Percentiles rank a stretch among this genome's conserved stretches.
These are phyloP conservation scores for Centropus unirufus DNA, from an alignment of 2,113 vertebrate genomes.

Conservation along the genomic window DNA sequence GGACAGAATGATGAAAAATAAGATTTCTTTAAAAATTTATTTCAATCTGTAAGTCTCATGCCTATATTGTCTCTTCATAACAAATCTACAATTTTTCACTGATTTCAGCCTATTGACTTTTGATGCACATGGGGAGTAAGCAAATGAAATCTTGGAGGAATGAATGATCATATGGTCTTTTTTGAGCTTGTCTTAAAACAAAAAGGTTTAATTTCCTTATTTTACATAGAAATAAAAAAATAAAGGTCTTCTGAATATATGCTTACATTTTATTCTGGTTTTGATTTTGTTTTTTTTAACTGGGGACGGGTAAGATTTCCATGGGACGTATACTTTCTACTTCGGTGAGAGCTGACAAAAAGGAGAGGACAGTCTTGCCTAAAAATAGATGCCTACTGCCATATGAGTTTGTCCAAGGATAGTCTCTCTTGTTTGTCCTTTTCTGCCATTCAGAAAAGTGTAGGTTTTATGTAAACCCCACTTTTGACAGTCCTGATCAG, in stretches of 20 bases:
- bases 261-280: neutral
- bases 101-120: neutral
- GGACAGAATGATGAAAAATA: neutral
- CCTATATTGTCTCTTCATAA: neutral
- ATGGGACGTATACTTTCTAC: neutral
- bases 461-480: neutral
- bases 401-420: neutral
- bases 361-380: neutral
- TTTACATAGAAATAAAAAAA: neutral
- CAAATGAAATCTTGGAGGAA: neutral
- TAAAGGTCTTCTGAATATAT: neutral
- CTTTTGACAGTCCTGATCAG: neutral
- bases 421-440: neutral
- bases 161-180: neutral
- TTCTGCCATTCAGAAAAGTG: neutral
- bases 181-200: neutral
- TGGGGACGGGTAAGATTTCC: neutral
- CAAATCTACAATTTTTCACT: neutral
- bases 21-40: neutral
- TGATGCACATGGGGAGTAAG: neutral
- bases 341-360: neutral
- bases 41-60: neutral
- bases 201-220: neutral
- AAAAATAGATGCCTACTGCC: neutral
- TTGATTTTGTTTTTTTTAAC: neutral